Base-by-base conservation (phyloP, 2,888 invertebrate genomes). In the Pegoplata infirma region DNA sequence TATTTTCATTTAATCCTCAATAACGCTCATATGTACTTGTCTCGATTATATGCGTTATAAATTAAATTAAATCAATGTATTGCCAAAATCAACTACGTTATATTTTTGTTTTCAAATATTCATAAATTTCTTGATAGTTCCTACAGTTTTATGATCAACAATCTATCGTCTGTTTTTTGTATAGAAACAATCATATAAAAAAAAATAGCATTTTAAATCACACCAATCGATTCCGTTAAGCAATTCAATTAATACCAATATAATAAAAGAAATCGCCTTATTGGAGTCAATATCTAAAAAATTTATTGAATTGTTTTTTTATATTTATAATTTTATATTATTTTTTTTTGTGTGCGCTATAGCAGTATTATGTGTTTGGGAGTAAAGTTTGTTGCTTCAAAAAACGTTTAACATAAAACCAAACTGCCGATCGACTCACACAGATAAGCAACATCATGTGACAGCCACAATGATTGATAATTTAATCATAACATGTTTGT, bases 191-290 rank as follows among this genome's bases (percentile, higher is more conserved):
- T n/a, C 4, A 3, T 5, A 40, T 3, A 40, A 2, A 40, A 40
- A n/a, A 47, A 14, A 7, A n/a, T 8, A 5, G 10, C 23, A 44
- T 19, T 58, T 63, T 63, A 71, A 71, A 71, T 71, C 71, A 71
- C 71, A 71, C 71, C 71, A 71, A 61, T 32, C 55, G 61, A 71
- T 71, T 71, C 8, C 40, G 56, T 56, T 56, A 67, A 67, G 67
- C 67, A 69, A 69, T 69, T 59, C 28, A 69, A 61, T 55, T 32
- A 63, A 55, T 55, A 71, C 19, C 61, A 63, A 53, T 53, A 56
- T 28, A 61, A 53, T 55, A 55, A 44, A 44, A 23, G 25, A 12
- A 40, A 63, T 63, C 63, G 63, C 32, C 46, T 46, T 46, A 23
- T 68, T 56, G 32, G n/a, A 49, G 23, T 69, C 23, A 16, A 55